Base-by-base conservation (phyloP, 1,140 invertebrate genomes). In the Uloborus diversus region DNA sequence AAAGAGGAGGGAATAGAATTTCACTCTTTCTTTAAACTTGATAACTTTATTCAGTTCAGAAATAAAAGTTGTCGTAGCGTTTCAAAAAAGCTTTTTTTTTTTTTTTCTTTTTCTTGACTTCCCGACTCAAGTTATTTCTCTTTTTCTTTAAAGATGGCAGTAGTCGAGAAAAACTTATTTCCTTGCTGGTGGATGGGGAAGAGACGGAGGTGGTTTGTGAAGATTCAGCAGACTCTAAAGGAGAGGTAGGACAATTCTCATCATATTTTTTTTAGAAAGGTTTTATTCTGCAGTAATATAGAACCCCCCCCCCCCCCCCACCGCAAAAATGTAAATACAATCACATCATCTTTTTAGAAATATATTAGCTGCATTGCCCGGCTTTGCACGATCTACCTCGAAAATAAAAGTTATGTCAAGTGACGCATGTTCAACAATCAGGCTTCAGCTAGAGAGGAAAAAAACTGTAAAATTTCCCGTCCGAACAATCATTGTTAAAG, bases 141-240 rank as follows among this genome's bases (percentile, higher is more conserved):
- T 47, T 61, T 61, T 73, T 28, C 56, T 37, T 69, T 33, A 23
- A 14, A 73, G 69, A 73, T 61, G 75, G 62, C 3, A 66, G 68
- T 23, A 27, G 68, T 42, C 32, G 71, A 71, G 78, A 80, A 25
- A 62, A 42, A 65, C 62, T 57, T n/a, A 68, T 80, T 20, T 71
- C 66, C 11, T 25, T 80, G n/a, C 47, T 80, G 32, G 78, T 80
- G 7, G 78, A 80, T 35, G 66, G 66, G 0, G 78, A 80, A 80
- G 78, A 80, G 65, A 64, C 57, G 4, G 78, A 80, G 37, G 27
- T 80, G 20, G 33, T 23, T n/a, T 80, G 61, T n/a, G 78, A 80
- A 64, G 68, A 80, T 37, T 68, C 65, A 5, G 64, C 62, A 4
- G 76, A 79, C 49, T 68, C 76, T 23, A 59, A 49, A 23, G 68